These are phyloP conservation scores for Perodicticus potto DNA, from an alignment of 2,797 vertebrate genomes.

Conservation along the genomic window DNA sequence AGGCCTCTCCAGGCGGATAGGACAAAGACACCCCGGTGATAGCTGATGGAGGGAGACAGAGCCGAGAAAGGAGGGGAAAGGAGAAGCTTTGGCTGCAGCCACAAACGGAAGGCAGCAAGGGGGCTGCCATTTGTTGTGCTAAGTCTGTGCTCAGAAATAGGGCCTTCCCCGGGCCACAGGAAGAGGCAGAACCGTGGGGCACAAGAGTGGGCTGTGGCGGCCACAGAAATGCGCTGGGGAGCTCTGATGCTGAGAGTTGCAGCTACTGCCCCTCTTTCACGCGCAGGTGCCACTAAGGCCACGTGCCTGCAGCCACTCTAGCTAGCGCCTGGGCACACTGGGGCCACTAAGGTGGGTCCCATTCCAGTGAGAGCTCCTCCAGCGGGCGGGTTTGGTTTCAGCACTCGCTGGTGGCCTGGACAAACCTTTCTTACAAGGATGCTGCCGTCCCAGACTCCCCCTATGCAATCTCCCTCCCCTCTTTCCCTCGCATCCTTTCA, in stretches of 20 bases:
- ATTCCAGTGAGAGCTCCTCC: background rate
- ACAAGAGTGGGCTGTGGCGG: background rate
- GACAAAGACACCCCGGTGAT: background rate
- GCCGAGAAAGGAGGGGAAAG: background rate
- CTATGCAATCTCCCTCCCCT: background rate
- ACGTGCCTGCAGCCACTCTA: background rate
- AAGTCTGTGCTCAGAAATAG: background rate
- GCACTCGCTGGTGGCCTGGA: background rate
- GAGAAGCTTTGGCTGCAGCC: background rate
- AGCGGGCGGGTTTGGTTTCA: background rate
- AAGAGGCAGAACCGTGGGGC: background rate
- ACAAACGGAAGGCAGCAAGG: background rate
- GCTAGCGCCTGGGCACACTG: background rate
- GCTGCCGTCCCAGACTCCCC: background rate
- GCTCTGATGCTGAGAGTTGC: background rate
- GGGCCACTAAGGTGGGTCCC: background rate
- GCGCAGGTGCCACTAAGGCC: background rate
- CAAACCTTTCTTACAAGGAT: background rate
- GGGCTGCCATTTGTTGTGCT: background rate
- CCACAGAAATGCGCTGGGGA: accelerated
- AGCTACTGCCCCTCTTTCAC: too few relatives aligned
- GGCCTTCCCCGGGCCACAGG: too few relatives aligned
- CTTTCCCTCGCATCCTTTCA: too few relatives aligned
- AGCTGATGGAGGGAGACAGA: background rate
- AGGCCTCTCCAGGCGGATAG: background rate